Evolutionary conservation across 1,140 invertebrate species (phyloP).

Genomic region (Zaprionus capensis): DNA sequence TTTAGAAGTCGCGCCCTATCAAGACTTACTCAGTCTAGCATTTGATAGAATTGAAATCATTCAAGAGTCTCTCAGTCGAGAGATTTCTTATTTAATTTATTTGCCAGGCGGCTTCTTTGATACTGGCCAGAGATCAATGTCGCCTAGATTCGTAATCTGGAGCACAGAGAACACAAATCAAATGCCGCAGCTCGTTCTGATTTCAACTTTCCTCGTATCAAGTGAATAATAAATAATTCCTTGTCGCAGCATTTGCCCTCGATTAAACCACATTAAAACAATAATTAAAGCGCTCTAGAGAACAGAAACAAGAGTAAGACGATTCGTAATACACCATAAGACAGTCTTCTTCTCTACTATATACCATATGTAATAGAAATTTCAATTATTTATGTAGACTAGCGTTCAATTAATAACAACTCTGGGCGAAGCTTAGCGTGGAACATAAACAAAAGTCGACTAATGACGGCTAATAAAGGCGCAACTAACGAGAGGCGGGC

Average conservation of each 20-base stretch:
- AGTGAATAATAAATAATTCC: conserved; percentile 5
- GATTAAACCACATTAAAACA: conserved; percentile 14
- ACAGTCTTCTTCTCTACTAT: background rate
- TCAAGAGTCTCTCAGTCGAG: background rate
- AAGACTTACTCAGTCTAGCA: background rate
- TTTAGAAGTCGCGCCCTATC: background rate
- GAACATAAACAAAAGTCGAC: conserved; percentile 52
- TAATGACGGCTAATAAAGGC: conserved; percentile 60
- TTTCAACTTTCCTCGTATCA: conserved; percentile 32
- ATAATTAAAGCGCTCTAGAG: conserved; percentile 51
- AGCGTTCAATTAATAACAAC: conserved; percentile 55
- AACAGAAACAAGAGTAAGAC: background rate
- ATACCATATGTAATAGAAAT: background rate
- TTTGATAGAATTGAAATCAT: background rate
- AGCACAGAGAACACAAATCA: conserved; percentile 33
- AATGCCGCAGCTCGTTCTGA: conserved; percentile 2
- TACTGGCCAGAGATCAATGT: conserved; percentile 52
- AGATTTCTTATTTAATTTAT: conserved; percentile 11
- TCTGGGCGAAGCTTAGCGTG: conserved; percentile 35
- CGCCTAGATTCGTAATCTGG: conserved; percentile 39
- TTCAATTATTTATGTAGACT: conserved; percentile 15
- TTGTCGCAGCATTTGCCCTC: conserved; percentile 28
- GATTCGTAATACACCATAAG: background rate
- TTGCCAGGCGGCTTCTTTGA: conserved; percentile 25
- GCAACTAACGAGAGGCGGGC: conserved; percentile 4